Base-by-base conservation (phyloP, 2,797 vertebrate genomes). In the Rhodeus uyekii region DNA sequence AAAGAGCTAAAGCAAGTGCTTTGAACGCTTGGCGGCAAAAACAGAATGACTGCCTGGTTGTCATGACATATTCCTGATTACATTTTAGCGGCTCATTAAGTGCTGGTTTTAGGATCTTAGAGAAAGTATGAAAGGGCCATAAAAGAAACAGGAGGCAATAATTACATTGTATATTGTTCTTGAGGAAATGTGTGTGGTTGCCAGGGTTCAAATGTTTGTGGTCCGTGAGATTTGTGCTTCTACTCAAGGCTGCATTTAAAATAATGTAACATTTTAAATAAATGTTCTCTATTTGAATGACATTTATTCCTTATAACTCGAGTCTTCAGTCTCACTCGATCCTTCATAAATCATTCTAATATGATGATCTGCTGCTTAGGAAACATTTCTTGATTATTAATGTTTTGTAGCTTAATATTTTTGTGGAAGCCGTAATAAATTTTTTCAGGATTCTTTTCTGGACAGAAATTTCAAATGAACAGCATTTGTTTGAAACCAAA, bases 1-100 rank as follows among this genome's bases (percentile, higher is more conserved):
- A 22, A 65, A 69, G 24, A 67, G 32, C n/a, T 79, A 7, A 63
- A 44, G 50, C 27, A 68, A 18, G 38, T 9, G 16, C 19, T 27
- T 29, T 2, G 29, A 73, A 36, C 18, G 46, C 42, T 58, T 46
- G 61, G 63, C 2, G 61, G 53, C 48, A 63, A 68, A 69, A 73
- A 60, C 38, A 32, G 48, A 74, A 44, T 34, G 58, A 76, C 58
- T 24, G 69, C 63, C 58, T 64, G 44, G 83, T 82, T 84, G 64
- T 81, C 50, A 78, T 81, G 81, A 64, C 65, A 29, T 42, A 61
- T 34, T 19, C 27, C 7, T 18, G 44, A 78, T 78, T 50, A 8
- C 8, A 50, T 27, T 65, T 78, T 8, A 53, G 14, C 1, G 44
- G n/a, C 67, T 78, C n/a, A 53, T 67, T 38, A 38, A 53, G 60